A percentile compares a stretch with the other conserved stretches of the same genome.
These are phyloP conservation scores for Oreohelix idahoensis DNA, from an alignment of 1,140 invertebrate genomes.

Conservation along the genomic window DNA sequence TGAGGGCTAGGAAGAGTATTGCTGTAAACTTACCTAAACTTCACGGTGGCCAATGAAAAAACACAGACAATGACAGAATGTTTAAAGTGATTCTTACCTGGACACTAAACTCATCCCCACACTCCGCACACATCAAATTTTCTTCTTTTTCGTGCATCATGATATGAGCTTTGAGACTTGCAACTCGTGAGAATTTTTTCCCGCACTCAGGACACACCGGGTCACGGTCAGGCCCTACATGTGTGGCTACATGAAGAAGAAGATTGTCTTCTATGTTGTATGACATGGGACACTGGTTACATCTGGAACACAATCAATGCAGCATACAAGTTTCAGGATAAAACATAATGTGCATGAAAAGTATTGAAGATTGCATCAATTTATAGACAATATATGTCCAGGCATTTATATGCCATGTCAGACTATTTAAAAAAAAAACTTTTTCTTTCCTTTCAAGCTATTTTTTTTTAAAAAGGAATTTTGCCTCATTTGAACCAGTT, in stretches of 20 bases:
- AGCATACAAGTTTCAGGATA: background rate
- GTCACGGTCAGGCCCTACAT: constrained; percentile 70
- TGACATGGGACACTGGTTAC: constrained; percentile 77
- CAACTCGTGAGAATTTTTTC: constrained; percentile 79
- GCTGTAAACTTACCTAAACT: too few species aligned
- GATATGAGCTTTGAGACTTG: constrained; percentile 82
- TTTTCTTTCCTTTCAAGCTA: too few species aligned
- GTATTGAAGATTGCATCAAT: too few species aligned
- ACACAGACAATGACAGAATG: too few species aligned
- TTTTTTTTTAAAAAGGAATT: too few species aligned
- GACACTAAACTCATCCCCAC: constrained; percentile 80
- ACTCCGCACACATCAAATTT: constrained; percentile 80
- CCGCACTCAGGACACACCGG: constrained; percentile 80
- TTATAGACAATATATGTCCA: too few species aligned
- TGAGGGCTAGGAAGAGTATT: too few species aligned
- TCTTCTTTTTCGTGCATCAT: constrained; percentile 81
- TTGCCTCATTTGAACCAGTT: too few species aligned
- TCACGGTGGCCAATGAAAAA: too few species aligned
- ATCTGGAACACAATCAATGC: constrained; percentile 61
- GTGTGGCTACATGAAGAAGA: constrained; percentile 78
- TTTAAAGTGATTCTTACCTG: constrained; percentile 76
- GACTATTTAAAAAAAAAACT: too few species aligned
- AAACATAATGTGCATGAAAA: too few species aligned
- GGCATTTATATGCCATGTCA: too few species aligned
- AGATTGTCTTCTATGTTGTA: constrained; percentile 81